Evolutionary conservation across 2,113 vertebrate species (phyloP).

Genomic region (Polypterus senegalus): DNA sequence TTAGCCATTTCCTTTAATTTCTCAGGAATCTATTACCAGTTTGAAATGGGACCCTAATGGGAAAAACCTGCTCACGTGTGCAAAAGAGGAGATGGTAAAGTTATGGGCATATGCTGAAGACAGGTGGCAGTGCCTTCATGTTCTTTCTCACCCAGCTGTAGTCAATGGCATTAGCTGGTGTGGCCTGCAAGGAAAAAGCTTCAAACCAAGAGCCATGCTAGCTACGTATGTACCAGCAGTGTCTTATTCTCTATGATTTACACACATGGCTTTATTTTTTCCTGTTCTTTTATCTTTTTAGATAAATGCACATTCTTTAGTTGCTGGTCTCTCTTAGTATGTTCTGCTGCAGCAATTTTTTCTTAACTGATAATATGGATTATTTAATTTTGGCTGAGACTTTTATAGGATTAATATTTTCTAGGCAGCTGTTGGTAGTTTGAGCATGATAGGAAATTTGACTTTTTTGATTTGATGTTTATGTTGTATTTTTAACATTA

Average conservation of each 20-base stretch:
- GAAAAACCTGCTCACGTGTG: slow-evolving; percentile 76
- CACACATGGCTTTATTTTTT: too few species aligned
- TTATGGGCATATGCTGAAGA: slow-evolving; percentile 65
- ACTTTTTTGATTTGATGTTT: neutral
- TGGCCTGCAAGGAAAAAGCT: slow-evolving; percentile 54
- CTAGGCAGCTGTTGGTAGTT: too few species aligned
- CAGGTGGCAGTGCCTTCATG: slow-evolving; percentile 67
- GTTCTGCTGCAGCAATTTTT: too few species aligned
- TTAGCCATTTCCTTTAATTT: neutral
- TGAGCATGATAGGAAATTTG: neutral
- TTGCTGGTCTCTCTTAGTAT: neutral
- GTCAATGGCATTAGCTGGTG: slow-evolving; percentile 84
- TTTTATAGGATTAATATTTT: too few species aligned
- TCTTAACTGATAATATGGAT: too few species aligned
- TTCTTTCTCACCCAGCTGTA: slow-evolving; percentile 61
- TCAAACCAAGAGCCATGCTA: slow-evolving; percentile 64
- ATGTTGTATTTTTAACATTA: slow-evolving; percentile 30
- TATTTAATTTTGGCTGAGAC: too few species aligned
- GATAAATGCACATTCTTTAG: neutral
- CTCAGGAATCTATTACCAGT: slow-evolving; percentile 70
- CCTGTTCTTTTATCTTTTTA: neutral
- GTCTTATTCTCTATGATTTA: neutral
- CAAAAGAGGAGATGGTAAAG: slow-evolving; percentile 85
- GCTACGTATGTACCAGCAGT: slow-evolving; percentile 62
- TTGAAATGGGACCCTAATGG: slow-evolving; percentile 86